These are phyloP conservation scores for Poecilia velifera DNA, from an alignment of 2,797 vertebrate species.

Conservation along the genomic window DNA sequence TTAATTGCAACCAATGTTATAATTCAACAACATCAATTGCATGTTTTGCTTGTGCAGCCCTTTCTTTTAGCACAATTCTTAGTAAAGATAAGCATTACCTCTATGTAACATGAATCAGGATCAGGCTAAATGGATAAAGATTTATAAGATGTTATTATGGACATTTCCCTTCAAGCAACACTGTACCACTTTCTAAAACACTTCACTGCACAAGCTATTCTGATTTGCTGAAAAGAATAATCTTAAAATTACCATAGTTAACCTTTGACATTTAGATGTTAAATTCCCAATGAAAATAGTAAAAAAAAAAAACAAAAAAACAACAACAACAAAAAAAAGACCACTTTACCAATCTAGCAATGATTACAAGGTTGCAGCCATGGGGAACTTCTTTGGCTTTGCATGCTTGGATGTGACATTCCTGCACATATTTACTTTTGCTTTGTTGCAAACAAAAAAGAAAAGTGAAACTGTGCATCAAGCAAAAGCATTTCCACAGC, in stretches of 20 bases:
- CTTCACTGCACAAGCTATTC: background rate
- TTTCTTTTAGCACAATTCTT: background rate
- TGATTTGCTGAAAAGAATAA: background rate
- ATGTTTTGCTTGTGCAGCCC: background rate
- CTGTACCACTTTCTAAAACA: background rate
- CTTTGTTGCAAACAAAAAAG: conserved; percentile 3
- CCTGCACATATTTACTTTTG: background rate
- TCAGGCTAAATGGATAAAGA: background rate
- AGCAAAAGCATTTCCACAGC: conserved; percentile 13
- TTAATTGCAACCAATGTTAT: background rate
- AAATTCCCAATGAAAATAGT: background rate
- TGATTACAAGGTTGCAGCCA: background rate
- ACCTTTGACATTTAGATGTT: background rate
- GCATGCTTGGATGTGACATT: background rate
- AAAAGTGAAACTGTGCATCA: conserved; percentile 34
- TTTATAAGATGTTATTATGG: background rate
- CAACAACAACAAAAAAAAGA: background rate
- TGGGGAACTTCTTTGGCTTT: background rate
- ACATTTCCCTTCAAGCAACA: background rate
- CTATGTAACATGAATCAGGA: background rate
- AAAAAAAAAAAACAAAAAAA: background rate
- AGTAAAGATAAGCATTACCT: background rate
- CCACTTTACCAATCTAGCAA: background rate
- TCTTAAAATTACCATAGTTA: background rate
- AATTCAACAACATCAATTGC: background rate